Percentiles rank a stretch among this genome's conserved stretches.
phyloP scores from a whole-genome alignment of 2,797 vertebrate genomes.

The Somateria mollissima region DNA sequence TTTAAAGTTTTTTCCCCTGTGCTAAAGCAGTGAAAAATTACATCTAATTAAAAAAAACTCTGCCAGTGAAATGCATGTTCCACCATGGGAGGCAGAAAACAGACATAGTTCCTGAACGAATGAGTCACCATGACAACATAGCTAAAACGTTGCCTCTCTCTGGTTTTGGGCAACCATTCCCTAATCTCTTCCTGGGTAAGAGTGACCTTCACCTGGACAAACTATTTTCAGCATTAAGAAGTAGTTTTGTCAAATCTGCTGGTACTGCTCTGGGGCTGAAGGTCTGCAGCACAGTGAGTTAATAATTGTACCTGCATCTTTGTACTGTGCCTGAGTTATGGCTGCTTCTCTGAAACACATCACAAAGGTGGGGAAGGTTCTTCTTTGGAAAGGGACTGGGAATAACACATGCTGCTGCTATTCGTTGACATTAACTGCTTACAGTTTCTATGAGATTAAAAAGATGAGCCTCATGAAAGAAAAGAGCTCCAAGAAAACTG shows the following conservation, averaged over 20 bases:
- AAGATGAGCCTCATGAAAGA: conserved; percentile 8
- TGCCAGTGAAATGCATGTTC: background rate
- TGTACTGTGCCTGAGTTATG: background rate
- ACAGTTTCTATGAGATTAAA: conserved; percentile 1
- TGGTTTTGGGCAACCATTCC: background rate
- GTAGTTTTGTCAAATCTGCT: background rate
- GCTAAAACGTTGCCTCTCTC: background rate
- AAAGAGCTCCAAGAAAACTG: conserved; percentile 10
- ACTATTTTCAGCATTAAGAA: background rate
- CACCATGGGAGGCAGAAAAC: background rate
- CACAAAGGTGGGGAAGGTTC: background rate
- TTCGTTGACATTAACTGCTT: background rate
- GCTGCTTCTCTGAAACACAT: background rate
- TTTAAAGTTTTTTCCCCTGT: background rate
- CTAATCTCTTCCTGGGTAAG: background rate
- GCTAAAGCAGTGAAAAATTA: background rate
- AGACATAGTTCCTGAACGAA: background rate
- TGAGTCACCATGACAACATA: background rate
- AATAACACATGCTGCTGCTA: background rate
- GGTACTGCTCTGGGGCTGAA: background rate
- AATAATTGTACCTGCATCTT: background rate
- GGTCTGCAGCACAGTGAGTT: background rate
- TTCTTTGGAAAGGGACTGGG: background rate
- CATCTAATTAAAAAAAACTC: background rate
- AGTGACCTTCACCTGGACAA: background rate